Base-by-base conservation (phyloP, 2,888 invertebrate genomes). In the Drosophila nigritarsus region DNA sequence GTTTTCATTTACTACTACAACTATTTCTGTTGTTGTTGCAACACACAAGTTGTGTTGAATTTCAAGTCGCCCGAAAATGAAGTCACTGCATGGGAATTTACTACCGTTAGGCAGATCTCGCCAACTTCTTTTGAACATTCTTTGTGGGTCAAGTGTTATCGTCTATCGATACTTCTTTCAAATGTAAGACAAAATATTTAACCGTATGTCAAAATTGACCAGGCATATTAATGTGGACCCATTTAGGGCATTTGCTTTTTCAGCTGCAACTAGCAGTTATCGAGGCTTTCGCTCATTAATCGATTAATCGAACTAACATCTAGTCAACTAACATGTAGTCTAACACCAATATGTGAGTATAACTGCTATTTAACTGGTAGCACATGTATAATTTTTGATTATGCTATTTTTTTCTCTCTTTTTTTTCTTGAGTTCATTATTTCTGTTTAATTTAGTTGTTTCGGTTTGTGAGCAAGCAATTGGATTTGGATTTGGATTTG, bases 241-340 rank as follows among this genome's bases (percentile, higher is more conserved):
- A 24, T 20, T 20, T 11, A 5, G 15, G 20, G 24, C 15, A 45
- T 15, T 45, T 4, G 4, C 3, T 24, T 15, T 45, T 4, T 45
- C 24, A 24, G 15, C 45, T 24, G 15, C 45, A 45, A 45, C 45
- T 45, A 24, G 15, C 24, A 45, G 45, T 45, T 45, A 24, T 15
- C 5, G 3, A 24, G 45, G 7, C 15, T 45, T 7, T 45, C 7
- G 15, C 8, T 15, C 20, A 24, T 15, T 24, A 7, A 45, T 20
- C n/a, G 11, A 42, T 42, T 29, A 29, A 29, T 29, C 29, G 29
- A 45, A 63, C n/a, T 63, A 63, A 49, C 30, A 32, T 7, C 64
- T 64, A 64, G 24, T 30, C 49, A 64, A 49, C 24, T 64, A 65
- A 65, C 65, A 65, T 50, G 65, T 38, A 64, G 18, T 64, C 38